Percentiles rank a stretch among this genome's conserved stretches.
These are phyloP conservation scores for Pseudomugil gertrudae DNA, from an alignment of 2,797 vertebrate species.

Conservation along the genomic window DNA sequence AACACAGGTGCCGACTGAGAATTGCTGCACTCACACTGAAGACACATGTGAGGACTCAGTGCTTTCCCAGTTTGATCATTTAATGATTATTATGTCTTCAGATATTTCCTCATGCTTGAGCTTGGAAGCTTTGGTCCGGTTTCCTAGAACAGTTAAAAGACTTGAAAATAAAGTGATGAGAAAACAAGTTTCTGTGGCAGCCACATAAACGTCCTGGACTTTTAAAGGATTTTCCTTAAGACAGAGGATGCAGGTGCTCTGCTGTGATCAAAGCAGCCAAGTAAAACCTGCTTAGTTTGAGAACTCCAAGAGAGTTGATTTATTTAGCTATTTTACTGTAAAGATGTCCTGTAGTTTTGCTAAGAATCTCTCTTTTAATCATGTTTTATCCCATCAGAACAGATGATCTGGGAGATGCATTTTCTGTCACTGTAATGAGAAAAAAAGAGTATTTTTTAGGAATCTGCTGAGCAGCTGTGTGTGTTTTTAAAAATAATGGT, in stretches of 20 bases:
- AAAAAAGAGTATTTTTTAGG: neutral
- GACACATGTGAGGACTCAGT: constrained; percentile 73
- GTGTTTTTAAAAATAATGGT: neutral
- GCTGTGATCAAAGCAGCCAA: constrained; percentile 77
- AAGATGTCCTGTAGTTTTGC: constrained; percentile 68
- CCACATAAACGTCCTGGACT: constrained; percentile 75
- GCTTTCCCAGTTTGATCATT: constrained; percentile 74
- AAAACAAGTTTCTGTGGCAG: constrained; percentile 66
- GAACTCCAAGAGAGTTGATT: constrained; percentile 70
- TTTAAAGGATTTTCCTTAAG: constrained; percentile 81
- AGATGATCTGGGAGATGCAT: constrained; percentile 40
- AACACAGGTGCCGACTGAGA: constrained; percentile 79
- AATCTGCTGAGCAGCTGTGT: constrained; percentile 24
- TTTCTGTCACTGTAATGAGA: constrained; percentile 40
- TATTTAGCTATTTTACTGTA: constrained; percentile 70
- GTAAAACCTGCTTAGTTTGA: constrained; percentile 67
- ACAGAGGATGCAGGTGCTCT: constrained; percentile 81
- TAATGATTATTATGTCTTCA: constrained; percentile 79
- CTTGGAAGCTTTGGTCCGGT: constrained; percentile 52
- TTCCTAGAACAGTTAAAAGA: constrained; percentile 61
- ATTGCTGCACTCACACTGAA: constrained; percentile 54
- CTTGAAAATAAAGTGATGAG: constrained; percentile 76
- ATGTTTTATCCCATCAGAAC: constrained; percentile 43
- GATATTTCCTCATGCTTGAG: constrained; percentile 70
- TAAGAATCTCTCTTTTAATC: constrained; percentile 55